A percentile compares a stretch with the other conserved stretches of the same genome.
phyloP scores from a whole-genome alignment of 2,797 vertebrate genomes.

The Denticeps clupeoides region DNA sequence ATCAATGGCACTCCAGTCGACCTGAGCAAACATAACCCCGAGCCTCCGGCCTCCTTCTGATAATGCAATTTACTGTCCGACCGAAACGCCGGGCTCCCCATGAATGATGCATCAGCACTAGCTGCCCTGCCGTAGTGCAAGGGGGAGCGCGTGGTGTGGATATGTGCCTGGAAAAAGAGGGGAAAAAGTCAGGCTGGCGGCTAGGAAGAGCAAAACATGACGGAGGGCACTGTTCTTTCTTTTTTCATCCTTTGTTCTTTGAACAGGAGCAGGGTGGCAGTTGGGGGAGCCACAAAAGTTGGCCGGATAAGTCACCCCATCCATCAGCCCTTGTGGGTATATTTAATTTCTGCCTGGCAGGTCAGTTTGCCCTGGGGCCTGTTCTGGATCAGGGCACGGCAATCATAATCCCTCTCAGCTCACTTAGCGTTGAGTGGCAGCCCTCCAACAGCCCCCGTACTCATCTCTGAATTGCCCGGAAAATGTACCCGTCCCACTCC shows the following conservation, averaged over 20 bases:
- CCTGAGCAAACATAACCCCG: conserved; percentile 8
- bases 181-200: background rate
- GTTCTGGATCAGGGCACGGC: conserved; percentile 38
- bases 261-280: too few species aligned
- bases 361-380: conserved; percentile 6
- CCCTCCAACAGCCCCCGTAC: background rate
- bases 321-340: conserved; percentile 16
- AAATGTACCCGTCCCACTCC: background rate
- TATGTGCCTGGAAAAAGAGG: background rate
- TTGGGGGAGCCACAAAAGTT: background rate
- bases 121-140: too few species aligned
- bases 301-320: conserved; percentile 6
- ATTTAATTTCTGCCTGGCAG: conserved; percentile 23
- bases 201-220: too few species aligned
- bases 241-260: too few species aligned
- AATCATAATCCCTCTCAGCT: conserved; percentile 26
- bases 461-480: background rate
- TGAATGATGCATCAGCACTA: conserved; percentile 3
- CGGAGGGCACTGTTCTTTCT: too few species aligned
- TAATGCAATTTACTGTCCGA: conserved; percentile 20
- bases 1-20: conserved; percentile 28
- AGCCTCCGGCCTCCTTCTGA: conserved; percentile 35
- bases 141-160: background rate
- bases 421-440: conserved; percentile 16
- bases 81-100: conserved; percentile 4